These are phyloP conservation scores for Mesitornis unicolor DNA, from an alignment of 2,113 vertebrate species.

Conservation along the genomic window DNA sequence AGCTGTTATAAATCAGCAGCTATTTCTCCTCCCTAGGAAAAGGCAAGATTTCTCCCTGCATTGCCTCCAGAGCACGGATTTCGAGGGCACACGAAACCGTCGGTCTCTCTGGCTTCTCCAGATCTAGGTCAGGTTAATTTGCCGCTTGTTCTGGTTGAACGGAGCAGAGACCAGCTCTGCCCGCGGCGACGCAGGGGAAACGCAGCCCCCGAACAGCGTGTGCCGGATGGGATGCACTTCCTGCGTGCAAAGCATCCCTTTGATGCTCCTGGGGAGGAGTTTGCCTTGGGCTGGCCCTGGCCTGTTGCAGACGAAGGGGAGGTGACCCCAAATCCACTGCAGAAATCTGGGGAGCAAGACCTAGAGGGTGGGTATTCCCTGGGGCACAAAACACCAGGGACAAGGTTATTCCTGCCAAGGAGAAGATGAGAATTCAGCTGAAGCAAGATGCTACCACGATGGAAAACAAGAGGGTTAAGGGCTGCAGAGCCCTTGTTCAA, in stretches of 20 bases:
- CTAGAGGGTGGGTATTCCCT: no score
- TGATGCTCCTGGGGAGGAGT: not conserved
- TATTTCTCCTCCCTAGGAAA: not conserved
- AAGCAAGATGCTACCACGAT: not conserved
- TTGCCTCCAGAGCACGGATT: not conserved
- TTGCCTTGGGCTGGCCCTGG: not conserved
- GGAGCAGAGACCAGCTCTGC: not conserved
- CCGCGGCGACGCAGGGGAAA: accelerated
- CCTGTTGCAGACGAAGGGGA: not conserved
- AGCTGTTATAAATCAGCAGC: not conserved
- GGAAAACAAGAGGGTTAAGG: not conserved
- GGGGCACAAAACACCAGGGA: not conserved
- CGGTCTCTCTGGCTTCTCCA: not conserved
- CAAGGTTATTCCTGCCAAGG: not conserved
- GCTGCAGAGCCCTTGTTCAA: not conserved
- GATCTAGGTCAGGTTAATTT: slow-evolving; percentile 54
- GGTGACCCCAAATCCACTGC: not conserved
- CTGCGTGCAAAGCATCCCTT: accelerated
- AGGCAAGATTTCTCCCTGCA: not conserved
- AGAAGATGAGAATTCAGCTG: not conserved
- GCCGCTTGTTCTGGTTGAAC: not conserved
- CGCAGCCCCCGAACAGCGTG: not conserved
- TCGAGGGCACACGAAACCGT: not conserved
- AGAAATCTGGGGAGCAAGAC: not conserved
- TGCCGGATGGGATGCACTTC: not conserved